Conservation (phyloP, 2,113 vertebrate species). For the Okapia johnstoni region DNA sequence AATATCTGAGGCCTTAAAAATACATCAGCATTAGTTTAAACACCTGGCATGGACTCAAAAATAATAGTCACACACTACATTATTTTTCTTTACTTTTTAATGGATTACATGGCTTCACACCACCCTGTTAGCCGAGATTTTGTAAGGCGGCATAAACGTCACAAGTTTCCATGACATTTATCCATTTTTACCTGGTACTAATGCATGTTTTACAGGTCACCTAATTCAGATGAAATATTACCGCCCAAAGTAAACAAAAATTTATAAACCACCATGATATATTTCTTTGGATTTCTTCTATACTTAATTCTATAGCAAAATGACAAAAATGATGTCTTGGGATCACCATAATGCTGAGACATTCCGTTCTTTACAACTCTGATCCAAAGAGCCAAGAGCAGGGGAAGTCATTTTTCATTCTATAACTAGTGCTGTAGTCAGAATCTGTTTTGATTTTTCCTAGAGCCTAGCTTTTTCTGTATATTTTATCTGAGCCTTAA, state of each 20-base stretch:
- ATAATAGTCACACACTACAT: neutral
- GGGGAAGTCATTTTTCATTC: neutral
- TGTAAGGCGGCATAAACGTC: neutral
- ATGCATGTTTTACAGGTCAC: neutral
- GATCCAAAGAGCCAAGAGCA: neutral
- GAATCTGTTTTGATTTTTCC: neutral
- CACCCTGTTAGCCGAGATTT: neutral
- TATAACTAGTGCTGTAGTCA: neutral
- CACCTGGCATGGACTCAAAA: neutral
- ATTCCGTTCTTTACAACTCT: neutral
- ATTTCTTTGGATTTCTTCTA: neutral
- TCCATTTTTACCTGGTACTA: neutral
- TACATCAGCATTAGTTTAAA: neutral
- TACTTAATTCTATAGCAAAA: neutral
- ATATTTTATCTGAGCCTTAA: neutral
- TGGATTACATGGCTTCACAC: neutral
- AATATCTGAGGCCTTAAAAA: conserved; percentile 1
- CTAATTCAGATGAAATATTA: neutral
- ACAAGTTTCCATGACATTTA: neutral
- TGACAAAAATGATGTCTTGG: neutral
- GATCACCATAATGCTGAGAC: neutral
- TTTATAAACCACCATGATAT: neutral
- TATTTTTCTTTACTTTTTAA: neutral
- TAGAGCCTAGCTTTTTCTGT: neutral
- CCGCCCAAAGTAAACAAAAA: neutral